A percentile compares a stretch with the other conserved stretches of the same genome.
phyloP scores from a whole-genome alignment of 2,113 vertebrate species.

The Bostrychus sinensis region DNA sequence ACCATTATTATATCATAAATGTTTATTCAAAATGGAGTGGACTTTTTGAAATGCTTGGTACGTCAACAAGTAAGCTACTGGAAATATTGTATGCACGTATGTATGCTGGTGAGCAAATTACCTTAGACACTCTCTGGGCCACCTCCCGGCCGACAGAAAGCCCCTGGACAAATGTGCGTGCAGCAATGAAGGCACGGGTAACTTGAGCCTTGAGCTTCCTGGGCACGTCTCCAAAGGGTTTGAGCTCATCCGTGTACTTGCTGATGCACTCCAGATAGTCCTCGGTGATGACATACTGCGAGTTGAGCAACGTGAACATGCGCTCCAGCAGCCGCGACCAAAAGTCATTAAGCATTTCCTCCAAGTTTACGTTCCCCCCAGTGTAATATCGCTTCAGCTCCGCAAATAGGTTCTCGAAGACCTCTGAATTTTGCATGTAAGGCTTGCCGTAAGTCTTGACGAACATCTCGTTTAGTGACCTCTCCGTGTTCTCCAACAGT shows the following conservation, averaged over 20 bases:
- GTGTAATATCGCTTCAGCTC: constrained; percentile 97
- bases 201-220: constrained; percentile 94
- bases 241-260: constrained; percentile 96
- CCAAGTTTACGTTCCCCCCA: constrained; percentile 93
- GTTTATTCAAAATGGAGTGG: too few species aligned
- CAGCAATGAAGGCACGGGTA: constrained; percentile 92
- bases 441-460: constrained; percentile 92
- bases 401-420: constrained; percentile 96
- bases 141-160: constrained; percentile 95
- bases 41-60: too few species aligned
- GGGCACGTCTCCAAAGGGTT: constrained; percentile 95
- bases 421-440: constrained; percentile 95
- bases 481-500: constrained; percentile 92
- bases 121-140: constrained; percentile 96
- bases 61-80: not conserved
- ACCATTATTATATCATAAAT: too few species aligned
- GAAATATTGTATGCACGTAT: not conserved
- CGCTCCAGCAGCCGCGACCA: constrained; percentile 94
- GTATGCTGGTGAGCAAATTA: constrained; percentile 71
- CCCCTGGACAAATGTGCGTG: constrained; percentile 95
- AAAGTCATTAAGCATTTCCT: constrained; percentile 97
- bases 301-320: constrained; percentile 98
- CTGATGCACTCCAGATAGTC: constrained; percentile 97
- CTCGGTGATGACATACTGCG: constrained; percentile 93
- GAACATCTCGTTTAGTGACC: constrained; percentile 95